These are phyloP conservation scores for Matsumurasca onukii DNA, from an alignment of 1,140 invertebrate species.

Conservation along the genomic window DNA sequence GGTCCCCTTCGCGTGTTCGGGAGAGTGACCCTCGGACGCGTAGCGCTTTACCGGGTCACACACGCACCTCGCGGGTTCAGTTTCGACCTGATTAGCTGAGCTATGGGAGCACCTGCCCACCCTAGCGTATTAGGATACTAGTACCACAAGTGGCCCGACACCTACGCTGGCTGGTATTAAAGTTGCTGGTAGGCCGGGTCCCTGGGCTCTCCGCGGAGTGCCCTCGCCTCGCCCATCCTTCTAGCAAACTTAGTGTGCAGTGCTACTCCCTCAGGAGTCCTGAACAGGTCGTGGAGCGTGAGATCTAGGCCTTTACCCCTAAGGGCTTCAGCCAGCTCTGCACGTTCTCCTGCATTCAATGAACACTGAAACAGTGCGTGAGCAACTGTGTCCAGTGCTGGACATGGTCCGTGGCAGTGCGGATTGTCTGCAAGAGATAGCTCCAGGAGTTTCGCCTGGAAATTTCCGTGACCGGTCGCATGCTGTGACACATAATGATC, in stretches of 20 bases:
- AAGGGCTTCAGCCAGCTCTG: background rate
- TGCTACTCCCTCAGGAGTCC: background rate
- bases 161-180: too few relatives aligned
- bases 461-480: background rate
- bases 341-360: background rate
- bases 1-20: too few relatives aligned
- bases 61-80: too few relatives aligned
- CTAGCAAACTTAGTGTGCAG: background rate
- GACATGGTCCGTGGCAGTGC: background rate
- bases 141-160: too few relatives aligned
- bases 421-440: background rate
- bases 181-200: too few relatives aligned
- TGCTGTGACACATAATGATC: background rate
- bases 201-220: too few relatives aligned
- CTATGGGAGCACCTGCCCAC: too few relatives aligned
- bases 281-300: background rate
- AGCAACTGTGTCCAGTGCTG: background rate
- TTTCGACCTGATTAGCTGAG: too few relatives aligned
- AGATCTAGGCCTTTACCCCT: background rate
- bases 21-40: too few relatives aligned
- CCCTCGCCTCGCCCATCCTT: background rate
- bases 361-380: slow-evolving; percentile 3
- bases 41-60: too few relatives aligned
- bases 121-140: too few relatives aligned
- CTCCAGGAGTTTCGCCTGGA: background rate